These are phyloP conservation scores for Monoplex corrugatus DNA, from an alignment of 2,888 invertebrate genomes.

Conservation along the genomic window DNA sequence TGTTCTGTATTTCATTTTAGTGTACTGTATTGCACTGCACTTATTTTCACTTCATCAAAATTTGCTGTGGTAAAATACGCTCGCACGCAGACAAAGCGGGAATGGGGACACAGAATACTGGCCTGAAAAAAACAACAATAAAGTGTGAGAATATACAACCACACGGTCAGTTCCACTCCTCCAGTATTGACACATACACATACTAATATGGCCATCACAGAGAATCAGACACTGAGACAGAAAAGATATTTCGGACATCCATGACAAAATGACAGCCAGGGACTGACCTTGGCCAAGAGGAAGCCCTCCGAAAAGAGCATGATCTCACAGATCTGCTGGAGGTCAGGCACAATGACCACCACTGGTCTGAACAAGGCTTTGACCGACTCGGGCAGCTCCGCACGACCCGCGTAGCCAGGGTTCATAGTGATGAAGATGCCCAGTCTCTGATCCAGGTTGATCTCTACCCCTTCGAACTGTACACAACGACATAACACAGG, in stretches of 20 bases:
- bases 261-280: neutral
- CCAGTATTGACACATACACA: neutral
- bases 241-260: neutral
- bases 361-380: conserved; percentile 95
- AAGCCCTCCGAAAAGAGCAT: conserved; percentile 96
- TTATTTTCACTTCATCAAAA: too few species aligned
- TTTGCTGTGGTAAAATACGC: too few species aligned
- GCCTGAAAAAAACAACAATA: too few species aligned
- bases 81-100: too few species aligned
- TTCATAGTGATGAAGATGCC: conserved; percentile 98
- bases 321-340: conserved; percentile 95
- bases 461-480: conserved; percentile 92
- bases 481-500: neutral
- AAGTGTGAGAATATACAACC: too few species aligned
- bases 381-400: conserved; percentile 93
- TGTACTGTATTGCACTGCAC: too few species aligned
- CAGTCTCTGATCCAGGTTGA: conserved; percentile 90
- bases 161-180: too few species aligned
- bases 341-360: conserved; percentile 94
- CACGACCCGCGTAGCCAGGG: conserved; percentile 94
- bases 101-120: too few species aligned
- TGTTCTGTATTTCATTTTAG: too few species aligned
- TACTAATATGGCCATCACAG: neutral
- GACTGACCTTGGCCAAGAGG: conserved; percentile 89
- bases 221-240: neutral